Evolutionary conservation across 2,113 vertebrate species (phyloP).

Genomic region (Callorhinus ursinus): DNA sequence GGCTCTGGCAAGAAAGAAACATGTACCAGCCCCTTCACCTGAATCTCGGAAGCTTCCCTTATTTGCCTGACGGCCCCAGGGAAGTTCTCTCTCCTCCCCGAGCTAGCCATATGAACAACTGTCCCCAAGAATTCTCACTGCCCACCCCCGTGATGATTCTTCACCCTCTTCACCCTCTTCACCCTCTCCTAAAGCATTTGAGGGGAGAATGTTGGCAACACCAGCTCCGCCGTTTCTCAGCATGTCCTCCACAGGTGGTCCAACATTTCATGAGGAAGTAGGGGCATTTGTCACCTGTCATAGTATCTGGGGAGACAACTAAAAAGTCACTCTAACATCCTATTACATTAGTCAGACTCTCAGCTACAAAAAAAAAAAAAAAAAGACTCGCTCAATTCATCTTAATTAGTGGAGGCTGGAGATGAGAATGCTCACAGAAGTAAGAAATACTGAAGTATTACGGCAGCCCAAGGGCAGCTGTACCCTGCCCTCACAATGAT

Average conservation of each 20-base stretch:
- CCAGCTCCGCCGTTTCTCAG: background rate
- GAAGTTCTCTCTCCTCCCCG: background rate
- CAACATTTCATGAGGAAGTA: background rate
- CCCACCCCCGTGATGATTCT: background rate
- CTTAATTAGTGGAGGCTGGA: slow-evolving; percentile 23
- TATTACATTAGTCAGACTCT: slow-evolving; percentile 47
- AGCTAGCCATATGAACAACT: background rate
- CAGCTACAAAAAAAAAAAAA: background rate
- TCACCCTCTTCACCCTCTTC: background rate
- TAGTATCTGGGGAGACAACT: background rate
- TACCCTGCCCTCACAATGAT: background rate
- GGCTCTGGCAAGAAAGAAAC: background rate
- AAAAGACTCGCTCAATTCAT: slow-evolving; percentile 3
- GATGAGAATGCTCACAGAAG: background rate
- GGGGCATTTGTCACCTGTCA: background rate
- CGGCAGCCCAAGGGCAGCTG: background rate
- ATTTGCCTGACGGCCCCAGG: background rate
- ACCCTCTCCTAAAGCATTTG: background rate
- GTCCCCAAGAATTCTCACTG: background rate
- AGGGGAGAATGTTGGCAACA: background rate
- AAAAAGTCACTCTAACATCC: slow-evolving; percentile 8
- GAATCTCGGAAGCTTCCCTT: background rate
- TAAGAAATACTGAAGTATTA: background rate
- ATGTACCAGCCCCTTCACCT: background rate
- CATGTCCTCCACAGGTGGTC: background rate